Evolutionary conservation across 2,888 invertebrate species (phyloP).

Genomic region (Mesorhabditis spiculigera): DNA sequence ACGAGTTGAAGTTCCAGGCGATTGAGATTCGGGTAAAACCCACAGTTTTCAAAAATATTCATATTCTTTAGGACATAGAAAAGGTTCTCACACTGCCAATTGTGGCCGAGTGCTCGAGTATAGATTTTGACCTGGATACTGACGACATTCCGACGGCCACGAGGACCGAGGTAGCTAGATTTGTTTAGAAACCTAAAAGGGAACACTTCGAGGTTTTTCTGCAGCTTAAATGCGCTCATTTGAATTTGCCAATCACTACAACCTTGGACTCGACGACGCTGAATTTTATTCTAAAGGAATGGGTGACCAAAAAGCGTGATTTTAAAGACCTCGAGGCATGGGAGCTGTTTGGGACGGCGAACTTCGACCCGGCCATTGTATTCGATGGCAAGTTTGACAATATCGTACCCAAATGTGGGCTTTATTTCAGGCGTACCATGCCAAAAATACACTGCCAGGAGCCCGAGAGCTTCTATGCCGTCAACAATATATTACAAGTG

Average conservation of each 20-base stretch:
- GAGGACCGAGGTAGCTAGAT: not conserved
- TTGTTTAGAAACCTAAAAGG: not conserved
- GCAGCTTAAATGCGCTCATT: not conserved
- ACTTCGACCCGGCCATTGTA: not conserved
- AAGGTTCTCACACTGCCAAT: slow-evolving; percentile 2
- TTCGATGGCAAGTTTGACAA: not conserved
- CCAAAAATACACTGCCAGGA: slow-evolving; percentile 1
- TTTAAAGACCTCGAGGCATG: not conserved
- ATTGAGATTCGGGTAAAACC: too few relatives aligned
- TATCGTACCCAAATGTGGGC: too few relatives aligned
- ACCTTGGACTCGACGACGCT: not conserved
- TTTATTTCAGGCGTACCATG: not conserved
- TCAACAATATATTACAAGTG: not conserved
- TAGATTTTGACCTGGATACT: not conserved
- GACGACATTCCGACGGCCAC: not conserved
- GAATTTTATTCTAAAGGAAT: not conserved
- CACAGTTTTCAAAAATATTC: too few relatives aligned
- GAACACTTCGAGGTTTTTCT: not conserved
- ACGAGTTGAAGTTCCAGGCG: too few relatives aligned
- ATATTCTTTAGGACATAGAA: not conserved
- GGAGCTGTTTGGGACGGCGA: not conserved
- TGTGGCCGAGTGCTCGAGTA: not conserved
- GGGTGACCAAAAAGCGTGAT: not conserved
- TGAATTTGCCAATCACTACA: not conserved
- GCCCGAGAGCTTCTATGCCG: not conserved